These are phyloP conservation scores for Drosophila kepulauana DNA, from an alignment of 1,140 invertebrate species.

Conservation along the genomic window DNA sequence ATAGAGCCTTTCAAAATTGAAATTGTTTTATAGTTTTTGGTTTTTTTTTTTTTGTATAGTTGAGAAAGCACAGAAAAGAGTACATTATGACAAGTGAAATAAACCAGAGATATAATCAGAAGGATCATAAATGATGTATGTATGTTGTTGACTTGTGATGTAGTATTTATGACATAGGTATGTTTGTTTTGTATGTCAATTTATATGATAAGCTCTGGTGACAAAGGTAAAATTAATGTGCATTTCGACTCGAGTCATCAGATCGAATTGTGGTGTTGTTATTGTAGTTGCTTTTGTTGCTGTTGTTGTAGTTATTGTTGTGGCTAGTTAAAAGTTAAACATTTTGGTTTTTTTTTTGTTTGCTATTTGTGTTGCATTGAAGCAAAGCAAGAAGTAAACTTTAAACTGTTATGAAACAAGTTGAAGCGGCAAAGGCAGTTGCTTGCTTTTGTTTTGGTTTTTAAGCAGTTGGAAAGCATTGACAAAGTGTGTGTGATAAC, in stretches of 20 bases:
- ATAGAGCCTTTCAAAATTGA: conserved; percentile 65
- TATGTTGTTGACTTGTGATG: conserved; percentile 22
- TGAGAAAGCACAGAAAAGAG: conserved; percentile 68
- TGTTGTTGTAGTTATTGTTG: conserved; percentile 54
- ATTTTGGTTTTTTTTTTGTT: conserved; percentile 6
- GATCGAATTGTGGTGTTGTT: conserved; percentile 58
- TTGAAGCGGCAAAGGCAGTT: conserved; percentile 32
- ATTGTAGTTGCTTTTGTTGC: conserved; percentile 30
- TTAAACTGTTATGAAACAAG: conserved; percentile 20
- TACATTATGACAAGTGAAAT: conserved; percentile 64
- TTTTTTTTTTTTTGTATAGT: conserved; percentile 36
- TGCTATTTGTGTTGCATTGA: conserved; percentile 51
- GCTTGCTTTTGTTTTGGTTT: conserved; percentile 35
- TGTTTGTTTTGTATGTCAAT: conserved; percentile 57
- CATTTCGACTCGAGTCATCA: conserved; percentile 58
- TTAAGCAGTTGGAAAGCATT: conserved; percentile 54
- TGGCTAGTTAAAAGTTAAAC: conserved; percentile 50
- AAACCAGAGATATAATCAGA: conserved; percentile 43
- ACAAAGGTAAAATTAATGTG: conserved; percentile 41
- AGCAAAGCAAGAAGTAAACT: conserved; percentile 59
- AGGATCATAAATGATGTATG: conserved; percentile 32
- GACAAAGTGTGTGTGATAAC: conserved; percentile 35
- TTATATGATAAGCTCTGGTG: conserved; percentile 67
- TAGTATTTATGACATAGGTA: conserved; percentile 39
- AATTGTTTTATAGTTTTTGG: conserved; percentile 37